Evolutionary conservation across 1,140 invertebrate genomes (phyloP).

Genomic region (Ceratina japonica): DNA sequence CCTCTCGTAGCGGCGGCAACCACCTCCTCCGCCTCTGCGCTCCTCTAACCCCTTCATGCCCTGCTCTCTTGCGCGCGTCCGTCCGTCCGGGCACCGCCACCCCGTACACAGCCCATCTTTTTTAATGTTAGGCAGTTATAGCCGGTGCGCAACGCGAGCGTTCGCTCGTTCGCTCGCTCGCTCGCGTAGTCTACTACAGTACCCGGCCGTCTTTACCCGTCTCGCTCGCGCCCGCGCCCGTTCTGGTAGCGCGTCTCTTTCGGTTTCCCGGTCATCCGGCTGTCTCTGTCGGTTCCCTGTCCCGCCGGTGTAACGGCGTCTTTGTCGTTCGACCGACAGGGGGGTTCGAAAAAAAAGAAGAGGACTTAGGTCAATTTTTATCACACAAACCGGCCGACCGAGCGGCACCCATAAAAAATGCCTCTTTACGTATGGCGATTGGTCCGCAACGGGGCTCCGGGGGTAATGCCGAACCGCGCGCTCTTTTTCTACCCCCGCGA

Average conservation of each 20-base stretch:
- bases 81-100: constrained; percentile 57
- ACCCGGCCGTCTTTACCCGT: not conserved
- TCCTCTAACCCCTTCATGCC: constrained; percentile 56
- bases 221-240: not conserved
- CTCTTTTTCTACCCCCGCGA: constrained; percentile 66
- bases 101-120: constrained; percentile 79
- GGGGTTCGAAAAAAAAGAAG: constrained; percentile 67
- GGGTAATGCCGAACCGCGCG: constrained; percentile 76
- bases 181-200: not conserved
- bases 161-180: constrained; percentile 26
- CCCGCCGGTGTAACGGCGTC: not conserved
- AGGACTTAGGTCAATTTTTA: constrained; percentile 80
- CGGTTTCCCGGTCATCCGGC: constrained; percentile 3
- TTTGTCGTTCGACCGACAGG: not conserved
- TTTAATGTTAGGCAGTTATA: constrained; percentile 81
- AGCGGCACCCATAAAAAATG: constrained; percentile 80
- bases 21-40: constrained; percentile 54
- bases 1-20: constrained; percentile 53
- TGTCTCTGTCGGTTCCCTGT: constrained; percentile 1
- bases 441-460: constrained; percentile 77
- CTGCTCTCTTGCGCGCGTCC: constrained; percentile 58
- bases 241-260: constrained; percentile 22
- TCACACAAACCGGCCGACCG: constrained; percentile 78
- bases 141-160: constrained; percentile 71
- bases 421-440: constrained; percentile 81